Conservation (phyloP, 2,113 vertebrate species). For the Synodontis membranacea region DNA sequence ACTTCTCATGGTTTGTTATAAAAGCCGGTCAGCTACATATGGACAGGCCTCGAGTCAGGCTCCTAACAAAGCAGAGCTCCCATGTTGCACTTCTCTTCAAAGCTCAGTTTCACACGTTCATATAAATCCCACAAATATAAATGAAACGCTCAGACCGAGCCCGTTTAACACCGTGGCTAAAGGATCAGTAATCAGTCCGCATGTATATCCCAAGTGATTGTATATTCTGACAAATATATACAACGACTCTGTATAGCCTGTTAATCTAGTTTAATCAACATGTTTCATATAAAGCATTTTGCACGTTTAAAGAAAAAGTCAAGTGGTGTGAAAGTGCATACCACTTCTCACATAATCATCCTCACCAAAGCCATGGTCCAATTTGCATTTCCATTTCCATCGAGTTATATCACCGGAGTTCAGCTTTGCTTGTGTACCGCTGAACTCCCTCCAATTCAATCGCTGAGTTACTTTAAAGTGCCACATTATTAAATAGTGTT, state of each 20-base stretch:
- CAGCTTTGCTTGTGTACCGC: constrained; percentile 1
- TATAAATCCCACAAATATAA: background rate
- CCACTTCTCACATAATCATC: background rate
- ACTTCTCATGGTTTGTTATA: constrained; percentile 67
- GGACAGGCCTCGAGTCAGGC: constrained; percentile 39
- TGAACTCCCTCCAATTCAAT: background rate
- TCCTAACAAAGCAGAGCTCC: background rate
- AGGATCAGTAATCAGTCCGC: background rate
- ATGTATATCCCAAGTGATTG: too few species aligned
- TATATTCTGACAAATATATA: background rate
- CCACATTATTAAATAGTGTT: background rate
- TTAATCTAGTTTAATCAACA: background rate
- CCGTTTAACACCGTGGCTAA: background rate
- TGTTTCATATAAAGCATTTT: background rate
- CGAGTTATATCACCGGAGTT: background rate
- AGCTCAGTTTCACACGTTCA: background rate
- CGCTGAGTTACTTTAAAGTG: background rate
- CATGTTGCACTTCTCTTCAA: background rate
- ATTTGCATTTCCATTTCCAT: background rate
- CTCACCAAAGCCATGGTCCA: background rate
- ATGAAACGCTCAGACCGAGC: background rate
- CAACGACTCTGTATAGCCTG: background rate
- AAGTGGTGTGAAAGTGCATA: background rate
- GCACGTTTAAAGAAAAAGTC: background rate
- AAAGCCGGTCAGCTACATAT: constrained; percentile 67